Evolutionary conservation across 2,888 invertebrate species (phyloP).

Genomic region (Synergus umbraculus): DNA sequence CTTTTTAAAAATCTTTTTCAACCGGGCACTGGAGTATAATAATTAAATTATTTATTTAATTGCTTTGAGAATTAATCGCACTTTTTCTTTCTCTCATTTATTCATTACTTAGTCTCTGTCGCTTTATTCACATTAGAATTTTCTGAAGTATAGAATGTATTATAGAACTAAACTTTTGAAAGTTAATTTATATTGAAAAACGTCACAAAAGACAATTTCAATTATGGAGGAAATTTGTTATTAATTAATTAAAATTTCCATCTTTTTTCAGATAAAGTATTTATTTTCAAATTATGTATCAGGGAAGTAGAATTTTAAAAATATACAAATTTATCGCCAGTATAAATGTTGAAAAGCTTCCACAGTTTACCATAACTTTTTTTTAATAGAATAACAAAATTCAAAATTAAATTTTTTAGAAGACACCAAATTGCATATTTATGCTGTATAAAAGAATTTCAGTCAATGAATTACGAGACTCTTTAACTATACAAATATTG

Average conservation of each 20-base stretch:
- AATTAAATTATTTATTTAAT: slow-evolving; percentile 33
- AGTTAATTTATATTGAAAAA: background rate
- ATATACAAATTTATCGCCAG: too few relatives aligned
- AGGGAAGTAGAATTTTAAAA: too few relatives aligned
- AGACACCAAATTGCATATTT: background rate
- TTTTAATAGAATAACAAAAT: too few relatives aligned
- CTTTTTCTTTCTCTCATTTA: background rate
- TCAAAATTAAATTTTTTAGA: too few relatives aligned
- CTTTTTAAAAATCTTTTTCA: slow-evolving; percentile 10
- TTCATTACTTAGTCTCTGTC: background rate
- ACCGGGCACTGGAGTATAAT: background rate
- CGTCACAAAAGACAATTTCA: background rate
- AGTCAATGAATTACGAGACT: background rate
- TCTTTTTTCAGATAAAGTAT: background rate
- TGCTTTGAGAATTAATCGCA: slow-evolving; percentile 3
- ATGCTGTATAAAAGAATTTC: background rate
- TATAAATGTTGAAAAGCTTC: too few relatives aligned
- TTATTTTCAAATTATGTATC: too few relatives aligned
- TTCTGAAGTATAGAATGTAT: background rate
- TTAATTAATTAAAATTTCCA: background rate
- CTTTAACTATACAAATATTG: background rate
- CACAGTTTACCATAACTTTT: too few relatives aligned
- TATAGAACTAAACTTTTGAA: background rate
- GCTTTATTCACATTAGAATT: background rate
- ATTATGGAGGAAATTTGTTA: background rate